Base-by-base conservation (phyloP, 1,140 invertebrate genomes). In the Triops cancriformis region DNA sequence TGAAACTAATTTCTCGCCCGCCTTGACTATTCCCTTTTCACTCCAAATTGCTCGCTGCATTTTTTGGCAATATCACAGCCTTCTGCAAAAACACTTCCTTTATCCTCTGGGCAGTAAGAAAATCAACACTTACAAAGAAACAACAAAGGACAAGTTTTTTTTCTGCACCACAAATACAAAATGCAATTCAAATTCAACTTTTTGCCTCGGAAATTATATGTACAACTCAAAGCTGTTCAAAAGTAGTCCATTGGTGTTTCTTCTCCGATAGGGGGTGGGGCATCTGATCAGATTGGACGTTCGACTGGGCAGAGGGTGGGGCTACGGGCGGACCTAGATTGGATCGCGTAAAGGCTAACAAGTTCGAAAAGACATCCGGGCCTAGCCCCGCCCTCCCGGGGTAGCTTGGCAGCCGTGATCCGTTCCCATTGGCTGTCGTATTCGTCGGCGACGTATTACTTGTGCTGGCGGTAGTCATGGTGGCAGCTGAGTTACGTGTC, bases 311-410 rank as follows among this genome's bases (percentile, higher is more conserved):
- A 11, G 43, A 45, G 26, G 64, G 26, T 45, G n/a, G 23, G 23
- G 28, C 64, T 27, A 78, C 41, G 23, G 73, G 27, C 11, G 77
- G 77, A 23, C 77, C 77, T 74, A 78, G 28, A 42, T 78, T 78
- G 18, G 77, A 73, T 23, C 77, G 72, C 26, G 77, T 78, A 26
- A 78, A 78, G n/a, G 77, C 77, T 1, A 78, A 43, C n/a, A 78
- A 45, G 26, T 73, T 78, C 26, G 64, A 43, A 31, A 78, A 78
- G 12, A 73, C 72, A 43, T 78, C 77, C 23, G 72, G 42, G 23
- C 77, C 42, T 27, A 45, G 43, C 28, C 74, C 77, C 37, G 74
- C 73, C 26, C 73, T 73, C 26, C 77, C 74, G 18, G 77, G 73
- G 42, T 78, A 78, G n/a, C 77, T 73, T 23, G 51, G 51, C 14